Evolutionary conservation across 2,888 invertebrate species (phyloP), one percentile per base, ranked within the genome.

Genomic region (Smittia sp.): DNA sequence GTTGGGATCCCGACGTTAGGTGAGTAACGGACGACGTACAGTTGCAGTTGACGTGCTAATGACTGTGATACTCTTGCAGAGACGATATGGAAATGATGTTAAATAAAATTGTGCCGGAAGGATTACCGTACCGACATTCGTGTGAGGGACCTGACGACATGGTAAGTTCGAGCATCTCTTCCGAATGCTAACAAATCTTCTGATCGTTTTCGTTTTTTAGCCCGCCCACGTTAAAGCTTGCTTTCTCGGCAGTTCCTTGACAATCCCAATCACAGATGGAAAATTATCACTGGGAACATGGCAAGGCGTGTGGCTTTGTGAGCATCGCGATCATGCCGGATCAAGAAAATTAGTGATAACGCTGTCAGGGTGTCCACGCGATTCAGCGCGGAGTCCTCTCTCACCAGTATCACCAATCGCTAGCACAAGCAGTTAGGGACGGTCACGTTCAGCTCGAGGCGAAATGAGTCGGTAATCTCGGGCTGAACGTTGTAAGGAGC

Each of bases 11-110:
- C 77, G 94, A 95, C 84, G 96, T 96, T 76, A 86, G 87, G 86
- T 86, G 80, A 80, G 78, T 73, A 25, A 11, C 32, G 46, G 11
- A 46, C 39, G 7, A 7, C 39, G 39, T 39, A 13, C 15, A 46
- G 24, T 2, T 62, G 62, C 9, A 15, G 18, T 6, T 15, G 22
- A 2, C 62, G 2, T 18, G 4, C 62, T 15, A 62, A 62, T n/a
- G 52, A 20, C 11, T 62, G 22, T 46, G 4, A n/a, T 46, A n/a
- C 2, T 46, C 46, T 80, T 81, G 75, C 78, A 89, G 96, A 85
- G 95, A 95, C 82, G 98, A 98, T 83, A 97, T 97, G 95, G 97
- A 98, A 86, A 97, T 96, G 95, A 96, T 98, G 94, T 88, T 98
- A 84, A 97, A 97, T 85, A 96, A 95, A 89, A 93, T 98, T 84